Evolutionary conservation across 2,113 vertebrate species (phyloP).

Genomic region (Elaphurus davidianus): DNA sequence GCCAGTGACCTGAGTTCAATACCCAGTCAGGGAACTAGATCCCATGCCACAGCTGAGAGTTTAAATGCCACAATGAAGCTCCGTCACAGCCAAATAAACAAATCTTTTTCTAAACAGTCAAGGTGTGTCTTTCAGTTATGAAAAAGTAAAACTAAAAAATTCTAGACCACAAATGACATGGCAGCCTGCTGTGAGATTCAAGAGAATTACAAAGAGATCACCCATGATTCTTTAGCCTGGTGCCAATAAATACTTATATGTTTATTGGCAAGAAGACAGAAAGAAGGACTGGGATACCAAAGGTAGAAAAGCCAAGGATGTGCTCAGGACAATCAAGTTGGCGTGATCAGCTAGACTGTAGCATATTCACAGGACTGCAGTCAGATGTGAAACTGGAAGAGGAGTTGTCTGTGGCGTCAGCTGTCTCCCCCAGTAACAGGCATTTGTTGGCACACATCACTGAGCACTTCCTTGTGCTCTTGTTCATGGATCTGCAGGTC

Average conservation of each 20-base stretch:
- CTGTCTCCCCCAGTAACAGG: not conserved
- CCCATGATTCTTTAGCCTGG: not conserved
- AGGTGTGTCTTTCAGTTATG: not conserved
- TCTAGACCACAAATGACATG: not conserved
- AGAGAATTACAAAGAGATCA: not conserved
- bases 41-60: not conserved
- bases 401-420: not conserved
- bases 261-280: not conserved
- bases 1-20: not conserved
- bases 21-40: not conserved
- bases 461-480: not conserved
- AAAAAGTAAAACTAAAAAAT: not conserved
- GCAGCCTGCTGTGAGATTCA: not conserved
- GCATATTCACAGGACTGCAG: not conserved
- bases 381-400: not conserved
- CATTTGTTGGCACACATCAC: not conserved
- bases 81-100: not conserved
- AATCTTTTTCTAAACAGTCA: not conserved
- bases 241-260: not conserved
- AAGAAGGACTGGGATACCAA: not conserved
- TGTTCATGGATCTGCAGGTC: not conserved
- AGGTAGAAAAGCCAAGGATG: not conserved
- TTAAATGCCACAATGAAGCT: not conserved
- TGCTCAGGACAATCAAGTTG: not conserved
- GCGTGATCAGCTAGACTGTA: not conserved